phyloP scores from a whole-genome alignment of 2,797 vertebrate species.

The Dendrocincla tyrannina region DNA sequence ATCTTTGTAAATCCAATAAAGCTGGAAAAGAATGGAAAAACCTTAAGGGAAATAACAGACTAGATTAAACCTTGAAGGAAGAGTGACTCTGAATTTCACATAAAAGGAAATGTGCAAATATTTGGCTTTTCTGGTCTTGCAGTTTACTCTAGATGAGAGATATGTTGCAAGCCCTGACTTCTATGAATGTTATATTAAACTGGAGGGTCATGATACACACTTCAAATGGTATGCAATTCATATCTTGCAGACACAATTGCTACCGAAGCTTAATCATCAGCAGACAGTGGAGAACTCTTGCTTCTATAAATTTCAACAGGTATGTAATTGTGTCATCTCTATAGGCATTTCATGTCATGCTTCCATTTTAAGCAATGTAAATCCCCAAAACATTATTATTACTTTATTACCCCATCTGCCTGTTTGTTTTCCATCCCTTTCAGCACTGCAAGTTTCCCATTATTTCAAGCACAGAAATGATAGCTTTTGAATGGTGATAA shows the following conservation, averaged over 20 bases:
- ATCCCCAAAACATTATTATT: not conserved
- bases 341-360: not conserved
- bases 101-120: not conserved
- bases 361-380: not conserved
- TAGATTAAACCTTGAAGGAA: constrained; percentile 7
- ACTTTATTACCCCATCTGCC: not conserved
- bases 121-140: not conserved
- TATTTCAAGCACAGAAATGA: not conserved
- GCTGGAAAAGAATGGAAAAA: not conserved
- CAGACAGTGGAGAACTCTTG: not conserved
- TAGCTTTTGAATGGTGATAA: not conserved
- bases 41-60: constrained; percentile 15
- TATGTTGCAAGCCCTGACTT: not conserved
- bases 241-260: not conserved
- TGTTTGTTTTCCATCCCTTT: constrained; percentile 1
- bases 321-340: not conserved
- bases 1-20: constrained; percentile 20
- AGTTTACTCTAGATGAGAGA: not conserved
- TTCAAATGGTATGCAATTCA: not conserved
- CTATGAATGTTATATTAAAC: not conserved
- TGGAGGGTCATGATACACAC: not conserved
- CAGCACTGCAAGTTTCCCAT: not conserved
- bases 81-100: not conserved
- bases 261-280: not conserved
- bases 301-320: constrained; percentile 8